Conservation (phyloP, 1,140 invertebrate genomes). For the Chironomus striatipennis region DNA sequence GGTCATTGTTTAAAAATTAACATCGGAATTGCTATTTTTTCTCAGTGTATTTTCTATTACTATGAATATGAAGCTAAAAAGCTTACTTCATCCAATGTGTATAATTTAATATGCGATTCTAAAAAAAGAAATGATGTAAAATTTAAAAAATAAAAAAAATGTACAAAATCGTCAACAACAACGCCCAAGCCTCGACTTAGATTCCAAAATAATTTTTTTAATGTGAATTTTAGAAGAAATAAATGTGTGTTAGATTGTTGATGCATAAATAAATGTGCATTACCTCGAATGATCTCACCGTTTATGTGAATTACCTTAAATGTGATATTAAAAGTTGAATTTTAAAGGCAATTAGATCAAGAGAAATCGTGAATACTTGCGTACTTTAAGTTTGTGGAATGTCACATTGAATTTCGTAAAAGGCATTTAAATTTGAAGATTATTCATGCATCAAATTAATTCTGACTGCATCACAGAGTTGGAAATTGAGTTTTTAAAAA, state of each 20-base stretch:
- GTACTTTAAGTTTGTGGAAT: not conserved
- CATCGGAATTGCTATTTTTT: not conserved
- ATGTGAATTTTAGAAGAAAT: not conserved
- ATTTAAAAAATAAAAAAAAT: too few species aligned
- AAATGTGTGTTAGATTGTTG: not conserved
- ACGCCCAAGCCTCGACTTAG: not conserved
- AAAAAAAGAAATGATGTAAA: slow-evolving; percentile 9
- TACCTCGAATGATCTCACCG: not conserved
- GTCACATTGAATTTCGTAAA: too few species aligned
- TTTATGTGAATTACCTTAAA: not conserved
- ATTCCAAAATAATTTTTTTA: not conserved
- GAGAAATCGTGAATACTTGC: not conserved
- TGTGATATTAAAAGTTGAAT: not conserved
- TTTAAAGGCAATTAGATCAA: not conserved
- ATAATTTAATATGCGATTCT: not conserved
- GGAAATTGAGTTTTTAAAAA: too few species aligned
- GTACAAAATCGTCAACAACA: not conserved
- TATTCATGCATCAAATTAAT: too few species aligned
- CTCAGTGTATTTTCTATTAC: not conserved
- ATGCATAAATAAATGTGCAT: not conserved
- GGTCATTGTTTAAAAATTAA: not conserved
- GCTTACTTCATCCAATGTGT: not conserved
- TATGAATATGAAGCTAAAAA: not conserved
- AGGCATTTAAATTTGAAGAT: too few species aligned
- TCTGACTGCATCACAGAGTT: too few species aligned